Base-by-base conservation (phyloP, 1,140 invertebrate genomes). In the Glomeris maerens region DNA sequence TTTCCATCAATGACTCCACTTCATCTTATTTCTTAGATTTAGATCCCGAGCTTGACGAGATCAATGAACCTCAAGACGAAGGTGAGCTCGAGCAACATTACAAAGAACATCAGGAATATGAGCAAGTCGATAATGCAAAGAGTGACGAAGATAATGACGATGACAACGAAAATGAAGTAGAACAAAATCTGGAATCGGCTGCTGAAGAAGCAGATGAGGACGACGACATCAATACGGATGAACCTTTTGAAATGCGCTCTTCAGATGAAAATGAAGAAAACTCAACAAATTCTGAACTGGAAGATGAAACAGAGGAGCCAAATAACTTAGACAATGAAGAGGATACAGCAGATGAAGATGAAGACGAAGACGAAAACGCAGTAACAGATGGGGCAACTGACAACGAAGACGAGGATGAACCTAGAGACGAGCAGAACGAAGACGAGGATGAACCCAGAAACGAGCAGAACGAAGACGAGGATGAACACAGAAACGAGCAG, bases 341-440 rank as follows among this genome's bases (percentile, higher is more conserved):
- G 14, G 22, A n/a, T 20, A 29, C 27, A 27, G 26, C 38, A 26
- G 25, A 4, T 25, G 44, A 28, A 36, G 41, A 55, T 26, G 47
- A 57, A 4, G 21, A 20, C 25, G 31, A 41, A 5, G 53, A 45
- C 10, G 39, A 29, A 53, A 44, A 53, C 45, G 20, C 20, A 1
- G 28, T 27, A 49, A 28, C 36, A 29, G 50, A 53, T 27, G 56
- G 38, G 38, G 47, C 48, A 25, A 31, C 21, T 47, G 48, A 47
- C n/a, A 55, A 57, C 39, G 47, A 50, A 26, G 50, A 48, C 10
- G 38, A 25, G n/a, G 45, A 22, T 40, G 31, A 17, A 13, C n/a
- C 4, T 17, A 40, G 44, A 47, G 58, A 53, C 3, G 45, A 46
- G 20, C 41, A 42, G 27, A 54, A 25, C n/a, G 55, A 52, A 57